Evolutionary conservation across 2,113 vertebrate genomes (phyloP), one percentile per base, ranked within the genome.

Genomic region (Halichoeres trimaculatus): DNA sequence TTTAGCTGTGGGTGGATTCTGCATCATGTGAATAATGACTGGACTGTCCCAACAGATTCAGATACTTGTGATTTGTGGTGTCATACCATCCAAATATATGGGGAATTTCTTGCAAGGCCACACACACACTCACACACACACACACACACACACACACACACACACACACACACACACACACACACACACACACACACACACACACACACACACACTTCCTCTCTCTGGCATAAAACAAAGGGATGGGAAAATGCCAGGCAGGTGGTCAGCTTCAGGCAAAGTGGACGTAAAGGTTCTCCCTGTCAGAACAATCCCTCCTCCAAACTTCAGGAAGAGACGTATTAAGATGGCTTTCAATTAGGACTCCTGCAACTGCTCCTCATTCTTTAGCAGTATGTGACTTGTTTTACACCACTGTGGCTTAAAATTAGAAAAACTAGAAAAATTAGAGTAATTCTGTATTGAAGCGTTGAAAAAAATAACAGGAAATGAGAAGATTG

Each of bases 221-320:
- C n/a, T n/a, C n/a, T n/a, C n/a, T n/a, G n/a, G n/a, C n/a, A n/a
- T n/a, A 41, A 41, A 30, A 35, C 43, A 40, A 54, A 53, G 34
- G 50, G 51, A 70, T 47, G 74, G 57, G 55, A 58, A 84, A 84
- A 88, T 89, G 76, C 63, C 78, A 84, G 71, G 70, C 83, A 88
- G 83, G 80, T 89, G 83, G 76, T 76, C 74, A 73, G 84, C 76
- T 85, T 76, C 43, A 75, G 78, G 83, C 80, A 59, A 74, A 75
- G 72, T 71, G 26, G 45, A 56, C 67, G 38, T 87, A 88, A 87
- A 85, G 78, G 63, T 87, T 85, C 65, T 43, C 55, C 52, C 53
- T 89, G 80, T 88, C 80, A 77, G 75, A 84, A 67, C 69, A 70
- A 74, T 85, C 54, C 40, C 26, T 75, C 22, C 36, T 58, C 78